Base-by-base conservation (phyloP, 2,797 vertebrate species). In the Botia kubotai region DNA sequence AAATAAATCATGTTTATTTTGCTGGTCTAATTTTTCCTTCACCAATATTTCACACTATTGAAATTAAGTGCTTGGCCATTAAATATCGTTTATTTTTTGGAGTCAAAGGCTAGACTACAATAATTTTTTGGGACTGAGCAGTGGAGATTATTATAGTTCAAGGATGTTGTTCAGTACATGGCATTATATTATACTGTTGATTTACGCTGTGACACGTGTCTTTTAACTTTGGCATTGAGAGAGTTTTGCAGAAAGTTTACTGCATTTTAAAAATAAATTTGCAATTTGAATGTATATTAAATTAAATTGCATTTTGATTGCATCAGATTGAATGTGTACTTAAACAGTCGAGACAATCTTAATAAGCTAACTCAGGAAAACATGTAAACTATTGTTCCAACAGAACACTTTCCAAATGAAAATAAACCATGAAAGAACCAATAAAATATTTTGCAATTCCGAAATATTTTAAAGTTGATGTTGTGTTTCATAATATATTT, bases 51-150 rank as follows among this genome's bases (percentile, higher is more conserved):
- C 53, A 29, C 2, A 36, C 57, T 36, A 13, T 71, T 48, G 2
- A 48, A 62, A 79, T 39, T 13, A 39, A 72, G 43, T 72, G 77
- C 57, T 63, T 62, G 57, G 58, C 23, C 43, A 17, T 72, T 2
- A 14, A 50, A 60, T 62, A 21, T 36, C 23, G 10, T 48, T 78
- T 19, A 53, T 43, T 70, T 4, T 29, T 29, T 29, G 29, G 29
- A 29, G 29, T 62, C 67, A 50, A 21, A 48, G 13, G 1, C 6
- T 66, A 52, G 13, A 36, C 10, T 21, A 21, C 46, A 58, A 46
- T 21, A 8, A 29, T n/a, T 21, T 79, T 71, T 62, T 1, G 4
- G 39, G 33, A 70, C 12, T 53, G 4, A 23, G 23, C 58, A 13
- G 16, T 75, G 23, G 12, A 57, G 36, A 50, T 69, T n/a, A n/a